Base-by-base conservation (phyloP, 2,888 invertebrate species). In the Drosophila nr. fundita region DNA sequence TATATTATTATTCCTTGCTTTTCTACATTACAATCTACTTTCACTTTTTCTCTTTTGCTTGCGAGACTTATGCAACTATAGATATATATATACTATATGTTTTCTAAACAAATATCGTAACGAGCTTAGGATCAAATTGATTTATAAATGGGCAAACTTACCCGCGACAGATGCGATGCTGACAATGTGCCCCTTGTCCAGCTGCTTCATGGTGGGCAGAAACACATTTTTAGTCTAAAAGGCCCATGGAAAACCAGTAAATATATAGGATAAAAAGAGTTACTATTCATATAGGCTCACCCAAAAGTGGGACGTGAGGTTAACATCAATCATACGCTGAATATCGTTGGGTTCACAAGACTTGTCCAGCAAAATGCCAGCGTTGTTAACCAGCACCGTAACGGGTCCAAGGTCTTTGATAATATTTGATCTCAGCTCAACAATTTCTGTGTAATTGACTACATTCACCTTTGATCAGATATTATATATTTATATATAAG, bases 361-460 rank as follows among this genome's bases (percentile, higher is more conserved):
- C 4, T 83, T 80, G 0, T 73, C 75, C 2, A 85, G 66, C 6
- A 90, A 34, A 24, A 94, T 76, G 0, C 92, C 94, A 0, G 94
- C 94, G 81, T 94, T 94, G 62, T 94, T 94, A 0, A 94, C 80
- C 2, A 94, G 70, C 30, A 94, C 90, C 10, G 93, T 93, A 0
- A 93, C 92, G 0, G 88, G 74, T 0, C 93, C 93, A 15, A 93
- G 68, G 57, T 92, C 91, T 0, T 60, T 62, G 3, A 67, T 77
- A 15, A 93, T 76, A 7, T 90, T 70, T 2, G 68, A 40, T 29
- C 80, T 80, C 0, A 93, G 65, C 4, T 82, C 58, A 4, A 57
- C 38, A 0, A 93, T 63, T 48, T 91, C 83, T 0, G 76, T 69
- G 38, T 79, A 80, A 65, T 83, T 85, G 8, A 83, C 69, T 0